phyloP scores from a whole-genome alignment of 2,888 invertebrate genomes.

The Neoitamus cyanurus region DNA sequence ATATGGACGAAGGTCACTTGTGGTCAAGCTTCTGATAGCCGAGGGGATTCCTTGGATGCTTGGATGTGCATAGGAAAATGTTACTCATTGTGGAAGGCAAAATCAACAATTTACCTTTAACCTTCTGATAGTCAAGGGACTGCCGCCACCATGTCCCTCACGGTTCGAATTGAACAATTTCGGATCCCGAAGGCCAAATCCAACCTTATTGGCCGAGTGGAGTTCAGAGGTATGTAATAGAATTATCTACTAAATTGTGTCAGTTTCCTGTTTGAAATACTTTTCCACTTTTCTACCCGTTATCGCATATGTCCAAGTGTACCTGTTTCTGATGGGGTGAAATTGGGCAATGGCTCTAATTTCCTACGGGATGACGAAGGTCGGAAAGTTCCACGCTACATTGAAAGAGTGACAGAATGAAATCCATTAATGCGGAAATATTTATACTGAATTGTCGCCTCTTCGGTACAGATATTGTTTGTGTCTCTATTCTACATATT shows the following conservation, averaged over 20 bases:
- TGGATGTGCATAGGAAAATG: neutral
- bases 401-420: neutral
- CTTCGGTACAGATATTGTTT: neutral
- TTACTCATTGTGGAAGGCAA: neutral
- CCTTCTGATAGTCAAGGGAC: constrained; percentile 35
- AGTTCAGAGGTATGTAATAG: constrained; percentile 78
- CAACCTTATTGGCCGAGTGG: constrained; percentile 75
- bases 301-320: neutral
- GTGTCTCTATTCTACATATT: neutral
- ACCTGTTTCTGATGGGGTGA: neutral
- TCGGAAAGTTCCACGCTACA: neutral
- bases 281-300: neutral
- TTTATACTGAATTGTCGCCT: neutral
- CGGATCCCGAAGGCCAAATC: constrained; percentile 76
- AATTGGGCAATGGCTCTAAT: neutral
- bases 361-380: neutral
- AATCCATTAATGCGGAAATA: neutral
- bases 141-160: constrained; percentile 73
- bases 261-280: neutral
- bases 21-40: neutral
- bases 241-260: neutral
- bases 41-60: neutral
- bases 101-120: constrained; percentile 2
- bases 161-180: constrained; percentile 75
- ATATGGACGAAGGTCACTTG: neutral